These are phyloP conservation scores for Ichneumoninae sp. DNA, from an alignment of 2,888 invertebrate species.

Conservation along the genomic window DNA sequence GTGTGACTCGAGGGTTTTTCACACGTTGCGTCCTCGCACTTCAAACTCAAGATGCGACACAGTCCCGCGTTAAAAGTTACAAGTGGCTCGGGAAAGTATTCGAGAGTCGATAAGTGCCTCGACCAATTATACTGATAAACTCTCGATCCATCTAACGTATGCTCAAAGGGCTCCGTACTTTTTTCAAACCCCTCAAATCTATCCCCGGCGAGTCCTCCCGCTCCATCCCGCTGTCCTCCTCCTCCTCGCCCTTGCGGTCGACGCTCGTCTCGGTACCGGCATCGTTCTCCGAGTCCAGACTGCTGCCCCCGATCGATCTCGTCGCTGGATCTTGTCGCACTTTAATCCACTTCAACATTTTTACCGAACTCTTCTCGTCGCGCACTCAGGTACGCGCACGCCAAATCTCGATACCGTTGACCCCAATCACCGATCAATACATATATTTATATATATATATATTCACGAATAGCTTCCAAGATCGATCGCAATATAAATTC, in stretches of 20 bases:
- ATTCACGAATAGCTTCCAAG: slow-evolving; percentile 9
- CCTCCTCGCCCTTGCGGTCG: slow-evolving; percentile 75
- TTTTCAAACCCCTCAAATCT: slow-evolving; percentile 80
- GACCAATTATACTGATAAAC: slow-evolving; percentile 29
- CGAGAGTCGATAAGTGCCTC: slow-evolving; percentile 9
- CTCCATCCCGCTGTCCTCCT: slow-evolving; percentile 82
- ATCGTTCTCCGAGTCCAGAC: slow-evolving; percentile 64
- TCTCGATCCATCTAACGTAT: slow-evolving; percentile 10
- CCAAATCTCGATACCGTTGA: neutral
- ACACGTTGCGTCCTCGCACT: slow-evolving; percentile 37
- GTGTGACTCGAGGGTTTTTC: slow-evolving; percentile 58
- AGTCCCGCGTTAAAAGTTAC: slow-evolving; percentile 31
- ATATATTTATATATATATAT: neutral
- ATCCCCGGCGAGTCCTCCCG: slow-evolving; percentile 80
- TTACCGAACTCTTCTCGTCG: slow-evolving; percentile 41
- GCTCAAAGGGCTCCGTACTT: slow-evolving; percentile 75
- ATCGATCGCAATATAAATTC: neutral
- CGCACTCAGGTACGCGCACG: neutral
- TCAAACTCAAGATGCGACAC: slow-evolving; percentile 24
- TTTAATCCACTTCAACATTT: slow-evolving; percentile 84
- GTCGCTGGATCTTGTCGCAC: slow-evolving; percentile 79
- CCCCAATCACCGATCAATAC: neutral
- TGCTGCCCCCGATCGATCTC: slow-evolving; percentile 64
- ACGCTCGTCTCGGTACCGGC: slow-evolving; percentile 65
- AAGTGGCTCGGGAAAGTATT: slow-evolving; percentile 52